Conservation (phyloP, 2,113 vertebrate genomes). For the Cariama cristata region DNA sequence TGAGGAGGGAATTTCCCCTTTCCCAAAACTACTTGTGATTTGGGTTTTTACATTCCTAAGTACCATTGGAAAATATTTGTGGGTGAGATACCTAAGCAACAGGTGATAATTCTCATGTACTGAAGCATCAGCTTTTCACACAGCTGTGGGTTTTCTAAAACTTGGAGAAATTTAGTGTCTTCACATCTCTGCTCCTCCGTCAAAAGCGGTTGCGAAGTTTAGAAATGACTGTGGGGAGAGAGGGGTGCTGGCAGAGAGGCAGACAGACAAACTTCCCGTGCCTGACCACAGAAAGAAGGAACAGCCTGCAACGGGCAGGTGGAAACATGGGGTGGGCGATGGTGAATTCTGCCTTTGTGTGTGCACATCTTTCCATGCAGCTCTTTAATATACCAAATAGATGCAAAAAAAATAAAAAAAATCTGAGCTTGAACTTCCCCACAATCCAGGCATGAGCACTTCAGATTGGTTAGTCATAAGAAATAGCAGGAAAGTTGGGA, state of each 20-base stretch:
- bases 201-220: background rate
- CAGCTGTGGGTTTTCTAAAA: background rate
- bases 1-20: background rate
- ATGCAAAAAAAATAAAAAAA: background rate
- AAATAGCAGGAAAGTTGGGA: background rate
- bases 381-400: background rate
- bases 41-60: background rate
- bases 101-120: background rate
- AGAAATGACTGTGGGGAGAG: background rate
- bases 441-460: background rate
- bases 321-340: background rate
- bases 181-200: background rate
- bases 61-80: background rate
- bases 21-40: background rate
- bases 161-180: background rate
- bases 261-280: background rate
- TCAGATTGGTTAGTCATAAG: background rate
- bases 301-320: background rate
- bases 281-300: background rate
- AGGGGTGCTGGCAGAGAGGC: background rate
- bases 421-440: background rate
- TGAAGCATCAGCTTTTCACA: background rate
- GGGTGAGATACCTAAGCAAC: background rate
- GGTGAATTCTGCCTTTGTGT: background rate
- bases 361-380: fast-evolving